Evolutionary conservation across 2,113 vertebrate species (phyloP), one percentile per base, ranked within the genome.

Genomic region (Plecotus auritus): DNA sequence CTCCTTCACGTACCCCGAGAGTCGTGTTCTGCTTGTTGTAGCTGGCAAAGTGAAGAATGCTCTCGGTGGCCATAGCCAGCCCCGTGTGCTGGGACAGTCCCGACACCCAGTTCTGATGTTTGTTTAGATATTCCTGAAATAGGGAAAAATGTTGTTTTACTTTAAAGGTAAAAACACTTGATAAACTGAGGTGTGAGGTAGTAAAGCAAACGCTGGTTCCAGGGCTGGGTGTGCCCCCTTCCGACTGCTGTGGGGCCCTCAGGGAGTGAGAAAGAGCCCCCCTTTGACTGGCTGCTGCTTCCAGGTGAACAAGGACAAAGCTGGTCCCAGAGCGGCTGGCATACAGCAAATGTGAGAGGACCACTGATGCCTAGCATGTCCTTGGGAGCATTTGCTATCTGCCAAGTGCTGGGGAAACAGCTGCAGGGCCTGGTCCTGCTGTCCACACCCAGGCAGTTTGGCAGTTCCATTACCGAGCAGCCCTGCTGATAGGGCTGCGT

Each of bases 61-160:
- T 99, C 96, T 99, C 99, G 0, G 99, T 99, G 76, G 99, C 99
- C 99, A 99, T 99, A 59, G 99, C 99, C 88, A 99, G 98, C 23
- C 99, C 99, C 0, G 99, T 99, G 98, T 99, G 99, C 98, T 99
- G 99, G 8, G 99, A 99, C 91, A 99, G 96, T 5, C 99, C 99
- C 0, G 99, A 99, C 0, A 99, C 98, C 99, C 99, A 99, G 98
- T 99, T 99, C 98, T 99, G 99, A 96, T 99, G 99, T 87, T 99
- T 99, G 98, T 99, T 99, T 96, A 99, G 97, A 97, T 99, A 99
- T 23, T 99, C 99, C 99, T 99, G 94, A 69, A 59, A 95, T 0
- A 32, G 47, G 20, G 5, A 14, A 70, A 54, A 40, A 6, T 32
- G 20, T 20, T 26, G 30, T 20, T 85, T 66, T n/a, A 80, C 7